Evolutionary conservation across 2,888 invertebrate species (phyloP).

Genomic region (Dryobotodes eremita): DNA sequence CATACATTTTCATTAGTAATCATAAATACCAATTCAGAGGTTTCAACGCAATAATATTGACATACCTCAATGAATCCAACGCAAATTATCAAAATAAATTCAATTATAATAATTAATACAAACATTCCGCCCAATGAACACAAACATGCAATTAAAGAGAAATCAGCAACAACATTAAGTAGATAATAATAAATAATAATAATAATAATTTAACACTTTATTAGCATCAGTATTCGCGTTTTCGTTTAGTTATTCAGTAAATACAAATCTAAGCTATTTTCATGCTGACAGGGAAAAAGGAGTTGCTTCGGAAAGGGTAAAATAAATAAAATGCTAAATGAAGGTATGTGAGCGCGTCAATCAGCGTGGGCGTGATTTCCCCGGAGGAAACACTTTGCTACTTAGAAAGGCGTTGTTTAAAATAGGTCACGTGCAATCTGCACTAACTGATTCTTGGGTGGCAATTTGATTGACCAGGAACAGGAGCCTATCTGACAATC

Average conservation of each 20-base stretch:
- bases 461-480: background rate
- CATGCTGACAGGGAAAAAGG: conserved; percentile 49
- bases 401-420: conserved; percentile 31
- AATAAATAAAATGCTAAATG: conserved; percentile 60
- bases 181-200: background rate
- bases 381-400: conserved; percentile 33
- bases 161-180: conserved; percentile 1
- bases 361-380: conserved; percentile 64
- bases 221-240: background rate
- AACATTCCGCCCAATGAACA: conserved; percentile 37
- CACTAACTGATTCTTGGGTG: conserved; percentile 7
- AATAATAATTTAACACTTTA: background rate
- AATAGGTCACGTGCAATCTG: conserved; percentile 20
- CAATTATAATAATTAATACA: conserved; percentile 32
- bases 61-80: conserved; percentile 2
- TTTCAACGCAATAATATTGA: background rate
- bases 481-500: no score
- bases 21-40: background rate
- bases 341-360: conserved; percentile 51
- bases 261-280: conserved; percentile 39
- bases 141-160: conserved; percentile 25
- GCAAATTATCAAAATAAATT: conserved; percentile 38
- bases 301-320: conserved; percentile 46
- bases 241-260: conserved; percentile 39
- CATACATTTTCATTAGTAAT: background rate